Conservation (phyloP, 1,140 invertebrate genomes). For the Bombus huntii region DNA sequence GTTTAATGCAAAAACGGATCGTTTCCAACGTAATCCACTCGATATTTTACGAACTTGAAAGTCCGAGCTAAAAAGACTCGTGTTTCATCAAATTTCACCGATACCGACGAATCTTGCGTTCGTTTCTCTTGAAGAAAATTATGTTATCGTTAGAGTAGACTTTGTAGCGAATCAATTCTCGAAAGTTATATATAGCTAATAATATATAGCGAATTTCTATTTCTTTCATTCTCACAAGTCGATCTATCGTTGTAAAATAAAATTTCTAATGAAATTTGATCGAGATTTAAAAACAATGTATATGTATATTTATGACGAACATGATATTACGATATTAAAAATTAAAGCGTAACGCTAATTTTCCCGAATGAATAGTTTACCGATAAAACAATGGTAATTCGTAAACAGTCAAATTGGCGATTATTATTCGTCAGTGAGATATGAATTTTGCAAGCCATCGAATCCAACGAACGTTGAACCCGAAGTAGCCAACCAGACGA, state of each 20-base stretch:
- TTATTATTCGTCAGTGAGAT: background rate
- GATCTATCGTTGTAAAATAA: too few relatives aligned
- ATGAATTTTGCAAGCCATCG: background rate
- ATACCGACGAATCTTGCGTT: background rate
- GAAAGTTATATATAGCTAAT: background rate
- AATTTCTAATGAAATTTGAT: too few relatives aligned
- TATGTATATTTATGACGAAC: too few relatives aligned
- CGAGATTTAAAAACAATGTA: too few relatives aligned
- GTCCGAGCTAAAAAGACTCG: background rate
- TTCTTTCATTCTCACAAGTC: too few relatives aligned
- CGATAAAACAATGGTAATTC: too few relatives aligned
- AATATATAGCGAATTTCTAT: too few relatives aligned
- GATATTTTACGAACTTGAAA: slow-evolving; percentile 18
- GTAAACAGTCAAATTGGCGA: background rate
- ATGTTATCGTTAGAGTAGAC: background rate
- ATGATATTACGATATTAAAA: too few relatives aligned
- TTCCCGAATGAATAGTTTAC: too few relatives aligned
- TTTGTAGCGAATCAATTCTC: background rate
- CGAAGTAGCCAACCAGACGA: background rate
- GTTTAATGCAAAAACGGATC: slow-evolving; percentile 9
- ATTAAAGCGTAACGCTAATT: too few relatives aligned
- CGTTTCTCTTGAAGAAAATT: background rate
- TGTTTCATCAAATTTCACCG: background rate
- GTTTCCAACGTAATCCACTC: background rate
- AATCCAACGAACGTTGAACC: background rate